Conservation (phyloP, 2,113 vertebrate species). For the Protomyctophum bolini region DNA sequence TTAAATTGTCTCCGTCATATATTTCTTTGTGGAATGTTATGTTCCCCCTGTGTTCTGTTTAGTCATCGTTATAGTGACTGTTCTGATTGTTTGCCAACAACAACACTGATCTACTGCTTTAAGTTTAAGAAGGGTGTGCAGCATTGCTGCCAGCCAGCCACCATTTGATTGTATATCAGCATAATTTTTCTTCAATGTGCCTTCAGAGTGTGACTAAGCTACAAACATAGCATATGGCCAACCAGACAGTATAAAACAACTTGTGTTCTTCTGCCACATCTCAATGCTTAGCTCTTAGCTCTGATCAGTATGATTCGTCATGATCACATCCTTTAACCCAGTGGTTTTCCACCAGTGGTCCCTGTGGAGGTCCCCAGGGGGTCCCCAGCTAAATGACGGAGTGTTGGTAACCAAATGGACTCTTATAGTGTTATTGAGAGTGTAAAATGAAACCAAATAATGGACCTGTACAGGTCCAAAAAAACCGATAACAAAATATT, state of each 20-base stretch:
- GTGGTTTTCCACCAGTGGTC: too few species aligned
- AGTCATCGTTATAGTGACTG: slow-evolving; percentile 70
- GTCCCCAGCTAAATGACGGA: too few species aligned
- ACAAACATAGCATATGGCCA: slow-evolving; percentile 32
- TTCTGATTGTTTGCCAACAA: slow-evolving; percentile 68
- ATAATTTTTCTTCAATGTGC: slow-evolving; percentile 52
- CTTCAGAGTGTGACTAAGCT: slow-evolving; percentile 33
- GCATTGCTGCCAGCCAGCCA: slow-evolving; percentile 52
- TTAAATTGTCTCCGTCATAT: slow-evolving; percentile 43
- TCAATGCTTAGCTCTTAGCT: slow-evolving; percentile 9
- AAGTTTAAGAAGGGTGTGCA: slow-evolving; percentile 62
- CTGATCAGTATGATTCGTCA: slow-evolving; percentile 36
- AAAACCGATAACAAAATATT: too few species aligned
- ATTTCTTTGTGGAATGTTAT: slow-evolving; percentile 56
- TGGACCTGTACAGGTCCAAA: too few species aligned
- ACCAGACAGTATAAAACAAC: slow-evolving; percentile 33
- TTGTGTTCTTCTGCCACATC: slow-evolving; percentile 16
- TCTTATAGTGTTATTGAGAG: too few species aligned
- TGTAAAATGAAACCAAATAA: too few species aligned
- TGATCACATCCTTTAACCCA: slow-evolving; percentile 30
- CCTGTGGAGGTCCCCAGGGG: too few species aligned
- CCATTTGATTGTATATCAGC: slow-evolving; percentile 66
- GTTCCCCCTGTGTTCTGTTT: slow-evolving; percentile 55
- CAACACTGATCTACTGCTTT: slow-evolving; percentile 61
- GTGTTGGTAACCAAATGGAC: too few species aligned